A percentile compares a stretch with the other conserved stretches of the same genome.
Evolutionary conservation across 53 echinoderm and acorn worm species (phyloP).

Genomic region (Arbacia lixula): DNA sequence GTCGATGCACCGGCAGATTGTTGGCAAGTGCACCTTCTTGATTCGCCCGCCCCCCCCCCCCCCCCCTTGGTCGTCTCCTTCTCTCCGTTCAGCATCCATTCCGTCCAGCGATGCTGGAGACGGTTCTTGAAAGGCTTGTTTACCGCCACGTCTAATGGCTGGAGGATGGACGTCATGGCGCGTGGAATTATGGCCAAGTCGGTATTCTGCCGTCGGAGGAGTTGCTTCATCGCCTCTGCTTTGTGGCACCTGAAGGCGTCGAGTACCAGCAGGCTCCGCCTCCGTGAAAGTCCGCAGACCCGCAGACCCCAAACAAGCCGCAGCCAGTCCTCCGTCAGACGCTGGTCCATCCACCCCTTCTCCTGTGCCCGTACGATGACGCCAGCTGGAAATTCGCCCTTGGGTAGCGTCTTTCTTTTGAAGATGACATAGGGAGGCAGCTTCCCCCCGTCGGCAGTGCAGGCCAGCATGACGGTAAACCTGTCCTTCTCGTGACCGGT

Average conservation of each 20-base stretch:
- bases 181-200: constrained; percentile 69
- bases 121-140: constrained; percentile 68
- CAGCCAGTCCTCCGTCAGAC: constrained; percentile 53
- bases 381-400: constrained; percentile 29
- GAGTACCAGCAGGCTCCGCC: constrained; percentile 41
- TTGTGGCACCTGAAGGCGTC: constrained; percentile 61
- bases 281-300: neutral
- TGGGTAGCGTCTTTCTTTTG: constrained; percentile 21
- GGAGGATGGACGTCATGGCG: constrained; percentile 55
- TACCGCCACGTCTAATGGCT: constrained; percentile 60
- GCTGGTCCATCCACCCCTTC: constrained; percentile 66
- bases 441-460: no score
- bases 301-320: constrained; percentile 22
- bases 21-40: no score
- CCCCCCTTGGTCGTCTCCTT: no score
- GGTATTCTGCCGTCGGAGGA: constrained; percentile 14
- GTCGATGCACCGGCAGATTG: no score
- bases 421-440: constrained; percentile 56
- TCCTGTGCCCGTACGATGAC: constrained; percentile 23
- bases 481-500: constrained; percentile 59
- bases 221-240: constrained; percentile 19
- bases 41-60: no score
- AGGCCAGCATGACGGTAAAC: constrained; percentile 57
- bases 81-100: no score
- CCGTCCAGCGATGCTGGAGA: no score